Percentiles rank a stretch among this genome's conserved stretches.
These are phyloP conservation scores for Diarsia rubi DNA, from an alignment of 2,888 invertebrate genomes.

Conservation along the genomic window DNA sequence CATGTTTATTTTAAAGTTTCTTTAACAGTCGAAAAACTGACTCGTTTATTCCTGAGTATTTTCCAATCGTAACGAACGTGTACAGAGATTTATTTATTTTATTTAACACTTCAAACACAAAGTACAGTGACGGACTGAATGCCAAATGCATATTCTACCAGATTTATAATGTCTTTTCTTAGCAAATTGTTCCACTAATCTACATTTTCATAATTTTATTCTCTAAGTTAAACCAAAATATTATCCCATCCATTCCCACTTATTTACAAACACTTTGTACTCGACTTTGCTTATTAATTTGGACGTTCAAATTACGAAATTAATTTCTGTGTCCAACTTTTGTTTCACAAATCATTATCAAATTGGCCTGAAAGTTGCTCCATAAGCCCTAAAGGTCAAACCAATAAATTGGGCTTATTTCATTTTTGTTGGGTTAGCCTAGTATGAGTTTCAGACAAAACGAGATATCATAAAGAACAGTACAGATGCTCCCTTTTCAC, in stretches of 20 bases:
- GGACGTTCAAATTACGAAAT: conserved; percentile 15
- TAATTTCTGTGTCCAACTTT: conserved; percentile 34
- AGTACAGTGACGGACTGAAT: too few relatives aligned
- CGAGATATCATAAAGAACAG: not conserved
- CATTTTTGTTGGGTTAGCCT: not conserved
- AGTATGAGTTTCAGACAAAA: not conserved
- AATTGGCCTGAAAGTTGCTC: conserved; percentile 34
- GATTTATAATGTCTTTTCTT: not conserved
- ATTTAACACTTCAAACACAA: too few relatives aligned
- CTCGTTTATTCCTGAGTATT: not conserved
- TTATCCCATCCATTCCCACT: conserved; percentile 4
- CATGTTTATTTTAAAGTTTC: not conserved
- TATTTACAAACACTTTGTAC: conserved; percentile 23
- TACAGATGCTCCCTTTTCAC: not conserved
- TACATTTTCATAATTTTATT: conserved; percentile 3
- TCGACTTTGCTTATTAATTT: conserved; percentile 31
- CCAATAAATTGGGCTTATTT: conserved; percentile 29
- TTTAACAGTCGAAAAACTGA: not conserved
- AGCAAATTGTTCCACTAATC: not conserved
- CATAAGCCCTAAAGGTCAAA: conserved; percentile 10
- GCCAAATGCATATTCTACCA: too few relatives aligned
- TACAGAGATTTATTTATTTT: not conserved
- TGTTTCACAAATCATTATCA: conserved; percentile 42
- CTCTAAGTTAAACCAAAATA: not conserved
- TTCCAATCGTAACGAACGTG: not conserved